phyloP scores from a whole-genome alignment of 2,888 invertebrate species.

The Pandemis cinnamomeana region DNA sequence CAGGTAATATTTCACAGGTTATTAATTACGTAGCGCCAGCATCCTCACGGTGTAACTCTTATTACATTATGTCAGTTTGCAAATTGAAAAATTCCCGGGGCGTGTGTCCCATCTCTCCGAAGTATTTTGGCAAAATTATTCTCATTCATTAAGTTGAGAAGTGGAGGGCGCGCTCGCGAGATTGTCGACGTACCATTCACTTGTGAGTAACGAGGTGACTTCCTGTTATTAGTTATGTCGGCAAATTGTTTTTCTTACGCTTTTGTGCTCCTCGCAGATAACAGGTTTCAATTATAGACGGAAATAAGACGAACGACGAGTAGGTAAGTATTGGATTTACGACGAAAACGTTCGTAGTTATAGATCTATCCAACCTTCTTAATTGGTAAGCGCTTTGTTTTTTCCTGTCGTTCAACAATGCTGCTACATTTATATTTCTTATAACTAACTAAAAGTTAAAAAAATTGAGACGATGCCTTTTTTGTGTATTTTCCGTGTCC shows the following conservation, averaged over 20 bases:
- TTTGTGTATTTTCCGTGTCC: slow-evolving; percentile 6
- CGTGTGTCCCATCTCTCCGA: slow-evolving; percentile 82
- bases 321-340: slow-evolving; percentile 37
- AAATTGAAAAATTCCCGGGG: slow-evolving; percentile 85
- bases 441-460: not conserved
- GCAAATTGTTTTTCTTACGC: slow-evolving; percentile 79
- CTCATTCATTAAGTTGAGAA: slow-evolving; percentile 83
- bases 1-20: slow-evolving; percentile 84
- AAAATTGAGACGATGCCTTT: not conserved
- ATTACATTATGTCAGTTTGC: slow-evolving; percentile 84
- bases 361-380: slow-evolving; percentile 28
- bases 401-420: slow-evolving; percentile 13
- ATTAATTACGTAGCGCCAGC: slow-evolving; percentile 82
- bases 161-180: slow-evolving; percentile 78
- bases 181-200: slow-evolving; percentile 81
- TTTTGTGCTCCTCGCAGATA: slow-evolving; percentile 57
- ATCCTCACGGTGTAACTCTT: slow-evolving; percentile 83
- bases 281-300: slow-evolving; percentile 55
- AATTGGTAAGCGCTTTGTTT: slow-evolving; percentile 26
- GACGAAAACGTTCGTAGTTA: slow-evolving; percentile 13
- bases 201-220: slow-evolving; percentile 82
- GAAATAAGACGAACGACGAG: slow-evolving; percentile 39
- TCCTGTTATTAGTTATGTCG: slow-evolving; percentile 81
- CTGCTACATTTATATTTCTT: not conserved
- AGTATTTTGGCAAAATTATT: slow-evolving; percentile 84